Conservation (phyloP, 2,797 vertebrate genomes). For the Bufotes viridis region DNA sequence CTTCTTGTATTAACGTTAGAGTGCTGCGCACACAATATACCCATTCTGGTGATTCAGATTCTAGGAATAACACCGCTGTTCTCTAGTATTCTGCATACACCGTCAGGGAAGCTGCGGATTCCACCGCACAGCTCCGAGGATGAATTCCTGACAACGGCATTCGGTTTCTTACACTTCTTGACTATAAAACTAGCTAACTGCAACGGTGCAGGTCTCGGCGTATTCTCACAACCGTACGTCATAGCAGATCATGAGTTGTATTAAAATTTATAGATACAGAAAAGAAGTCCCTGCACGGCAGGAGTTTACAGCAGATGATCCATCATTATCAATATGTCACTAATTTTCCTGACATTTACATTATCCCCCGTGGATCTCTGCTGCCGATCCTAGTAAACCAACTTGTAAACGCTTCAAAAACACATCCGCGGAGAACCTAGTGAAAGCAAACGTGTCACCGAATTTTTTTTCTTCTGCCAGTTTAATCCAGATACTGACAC, state of each 20-base stretch:
- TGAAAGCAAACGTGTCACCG: not conserved
- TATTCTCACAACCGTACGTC: not conserved
- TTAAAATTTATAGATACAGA: conserved; percentile 27
- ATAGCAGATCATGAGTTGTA: not conserved
- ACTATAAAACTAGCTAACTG: not conserved
- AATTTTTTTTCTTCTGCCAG: too few species aligned
- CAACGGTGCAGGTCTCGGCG: not conserved
- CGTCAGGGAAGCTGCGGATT: not conserved
- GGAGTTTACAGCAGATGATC: conserved; percentile 8
- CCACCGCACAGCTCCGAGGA: not conserved
- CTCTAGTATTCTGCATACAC: not conserved
- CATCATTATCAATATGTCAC: not conserved
- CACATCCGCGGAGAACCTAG: not conserved
- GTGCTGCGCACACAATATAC: not conserved
- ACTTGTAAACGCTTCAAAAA: conserved; percentile 14
- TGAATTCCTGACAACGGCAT: not conserved
- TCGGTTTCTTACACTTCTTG: not conserved
- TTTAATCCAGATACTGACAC: too few species aligned
- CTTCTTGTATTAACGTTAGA: not conserved
- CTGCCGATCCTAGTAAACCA: not conserved
- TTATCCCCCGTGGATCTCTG: not conserved
- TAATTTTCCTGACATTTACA: conserved; percentile 2
- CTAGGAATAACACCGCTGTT: not conserved
- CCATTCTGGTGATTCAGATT: too few species aligned
- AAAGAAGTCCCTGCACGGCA: conserved; percentile 10